Base-by-base conservation (phyloP, 2,888 invertebrate genomes). In the Galeopsomyia nigrocyanea region DNA sequence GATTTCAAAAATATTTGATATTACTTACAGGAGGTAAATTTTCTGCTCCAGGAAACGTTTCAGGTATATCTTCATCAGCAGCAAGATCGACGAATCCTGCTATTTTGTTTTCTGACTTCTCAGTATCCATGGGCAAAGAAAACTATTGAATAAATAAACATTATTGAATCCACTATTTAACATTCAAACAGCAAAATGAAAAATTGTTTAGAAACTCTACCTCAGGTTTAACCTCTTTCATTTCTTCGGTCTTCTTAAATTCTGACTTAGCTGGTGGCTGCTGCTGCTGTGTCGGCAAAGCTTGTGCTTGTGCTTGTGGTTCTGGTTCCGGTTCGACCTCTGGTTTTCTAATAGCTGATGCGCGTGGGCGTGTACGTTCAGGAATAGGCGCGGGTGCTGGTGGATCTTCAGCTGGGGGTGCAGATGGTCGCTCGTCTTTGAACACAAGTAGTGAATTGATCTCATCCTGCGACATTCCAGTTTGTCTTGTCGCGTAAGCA, bases 51-150 rank as follows among this genome's bases (percentile, higher is more conserved):
- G 85, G 81, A 65, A 86, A 86, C 17, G 80, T 81, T 70, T 78
- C 79, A 6, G 82, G 80, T 61, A 81, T 78, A 64, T 81, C 83
- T 74, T 84, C 83, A 46, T 78, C 80, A 7, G 82, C 81, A 16
- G 82, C 82, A 53, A 79, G 68, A 9, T 78, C 78, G 65, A 80
- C 62, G 1, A 39, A 39, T 1, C 39, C 77, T 16, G 76, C 77
- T n/a, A 79, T 69, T 64, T 78, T 80, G 22, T 80, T 81, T 50
- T 79, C 79, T 16, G 78, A 79, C 56, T 86, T 83, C 75, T 89
- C 90, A 13, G 88, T 87, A 77, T 91, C 90, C 88, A 90, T 89
- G 0, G 88, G 84, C 88, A 65, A 66, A 60, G 71, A 26, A 1
- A 66, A 49, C 14, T 31, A 46, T 68, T 62, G 16, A 13, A 56